Percentiles rank a stretch among this genome's conserved stretches.
Evolutionary conservation across 2,888 invertebrate species (phyloP).

Genomic region (Urechis unicinctus): DNA sequence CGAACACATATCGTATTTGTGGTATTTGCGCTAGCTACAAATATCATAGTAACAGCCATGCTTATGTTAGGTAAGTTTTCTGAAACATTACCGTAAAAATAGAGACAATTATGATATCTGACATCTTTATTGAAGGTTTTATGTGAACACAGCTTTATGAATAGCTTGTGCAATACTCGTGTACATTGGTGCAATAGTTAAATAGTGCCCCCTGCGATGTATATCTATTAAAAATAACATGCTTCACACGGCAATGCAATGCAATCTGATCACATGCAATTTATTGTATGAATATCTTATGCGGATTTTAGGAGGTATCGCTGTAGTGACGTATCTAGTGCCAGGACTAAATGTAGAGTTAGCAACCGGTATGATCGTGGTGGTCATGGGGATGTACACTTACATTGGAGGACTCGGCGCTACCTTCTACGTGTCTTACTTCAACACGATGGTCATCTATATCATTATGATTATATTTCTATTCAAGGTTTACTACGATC

Average conservation of each 20-base stretch:
- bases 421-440: conserved; percentile 50
- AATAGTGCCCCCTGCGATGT: too few relatives aligned
- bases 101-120: too few relatives aligned
- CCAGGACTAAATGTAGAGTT: conserved; percentile 38
- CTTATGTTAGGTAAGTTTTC: conserved; percentile 43
- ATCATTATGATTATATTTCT: conserved; percentile 42
- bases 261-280: too few relatives aligned
- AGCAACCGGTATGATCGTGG: conserved; percentile 37
- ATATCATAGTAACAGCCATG: conserved; percentile 48
- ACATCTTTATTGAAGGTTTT: too few relatives aligned
- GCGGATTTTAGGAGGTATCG: conserved; percentile 28
- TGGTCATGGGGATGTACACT: conserved; percentile 42
- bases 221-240: too few relatives aligned
- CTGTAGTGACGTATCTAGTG: conserved; percentile 43
- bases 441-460: conserved; percentile 47
- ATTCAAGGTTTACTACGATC: conserved; percentile 36
- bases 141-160: too few relatives aligned
- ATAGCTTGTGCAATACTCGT: too few relatives aligned
- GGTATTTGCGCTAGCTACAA: conserved; percentile 45
- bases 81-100: too few relatives aligned
- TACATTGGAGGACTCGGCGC: conserved; percentile 47
- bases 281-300: too few relatives aligned
- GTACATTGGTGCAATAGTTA: too few relatives aligned
- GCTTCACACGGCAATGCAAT: too few relatives aligned
- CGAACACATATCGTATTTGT: conserved; percentile 45